phyloP scores from a whole-genome alignment of 2,888 invertebrate species.

The Spatulosminthurus flaviceps region DNA sequence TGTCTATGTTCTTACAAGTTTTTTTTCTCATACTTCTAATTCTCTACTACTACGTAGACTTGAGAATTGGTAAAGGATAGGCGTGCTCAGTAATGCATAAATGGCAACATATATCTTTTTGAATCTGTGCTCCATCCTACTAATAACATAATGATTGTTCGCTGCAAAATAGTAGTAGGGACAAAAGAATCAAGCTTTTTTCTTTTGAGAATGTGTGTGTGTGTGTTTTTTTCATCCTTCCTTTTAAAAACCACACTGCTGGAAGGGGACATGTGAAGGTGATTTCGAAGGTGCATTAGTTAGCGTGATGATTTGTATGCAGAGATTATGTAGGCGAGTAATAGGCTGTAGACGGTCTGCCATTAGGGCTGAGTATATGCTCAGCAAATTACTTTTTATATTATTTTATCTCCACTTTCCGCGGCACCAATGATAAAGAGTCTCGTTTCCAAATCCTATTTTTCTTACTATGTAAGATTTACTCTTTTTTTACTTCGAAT shows the following conservation, averaged over 20 bases:
- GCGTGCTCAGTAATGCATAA: slow-evolving; percentile 25
- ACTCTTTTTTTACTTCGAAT: too few relatives aligned
- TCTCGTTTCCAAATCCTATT: too few relatives aligned
- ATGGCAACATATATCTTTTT: slow-evolving; percentile 16
- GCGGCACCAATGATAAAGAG: too few relatives aligned
- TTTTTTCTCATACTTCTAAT: too few relatives aligned
- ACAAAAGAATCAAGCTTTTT: background rate
- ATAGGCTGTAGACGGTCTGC: slow-evolving; percentile 48
- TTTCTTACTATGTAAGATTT: too few relatives aligned
- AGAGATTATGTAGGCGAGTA: slow-evolving; percentile 48
- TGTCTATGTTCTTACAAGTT: too few relatives aligned
- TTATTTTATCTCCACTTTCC: background rate
- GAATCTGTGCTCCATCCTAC: background rate
- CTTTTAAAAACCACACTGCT: slow-evolving; percentile 17
- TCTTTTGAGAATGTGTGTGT: too few relatives aligned
- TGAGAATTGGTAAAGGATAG: background rate
- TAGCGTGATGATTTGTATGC: slow-evolving; percentile 51
- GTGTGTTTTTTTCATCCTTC: too few relatives aligned
- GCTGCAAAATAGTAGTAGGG: background rate
- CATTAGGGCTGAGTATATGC: slow-evolving; percentile 29
- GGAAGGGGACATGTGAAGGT: slow-evolving; percentile 51
- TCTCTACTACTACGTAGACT: too few relatives aligned
- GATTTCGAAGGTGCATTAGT: slow-evolving; percentile 53
- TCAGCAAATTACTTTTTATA: slow-evolving; percentile 20
- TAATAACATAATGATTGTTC: background rate